Conservation (phyloP, 2,797 vertebrate species). For the Lateolabrax maculatus region DNA sequence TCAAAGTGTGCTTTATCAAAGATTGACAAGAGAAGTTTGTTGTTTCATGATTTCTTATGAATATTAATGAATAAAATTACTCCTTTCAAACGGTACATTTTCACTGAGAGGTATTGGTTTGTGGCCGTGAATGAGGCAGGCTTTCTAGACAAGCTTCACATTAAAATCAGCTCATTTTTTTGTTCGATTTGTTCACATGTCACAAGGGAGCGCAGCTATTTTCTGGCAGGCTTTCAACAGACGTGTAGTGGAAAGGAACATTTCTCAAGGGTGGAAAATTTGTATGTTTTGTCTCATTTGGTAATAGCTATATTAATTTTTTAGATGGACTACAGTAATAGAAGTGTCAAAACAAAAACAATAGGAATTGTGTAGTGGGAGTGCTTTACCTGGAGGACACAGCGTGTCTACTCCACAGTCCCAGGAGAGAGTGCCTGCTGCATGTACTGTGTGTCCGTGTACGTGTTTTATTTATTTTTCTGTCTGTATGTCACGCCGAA, state of each 20-base stretch:
- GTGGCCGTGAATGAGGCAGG: constrained; percentile 36
- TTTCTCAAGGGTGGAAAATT: constrained; percentile 46
- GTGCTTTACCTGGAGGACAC: constrained; percentile 48
- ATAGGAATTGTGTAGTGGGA: constrained; percentile 22
- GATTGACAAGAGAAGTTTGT: constrained; percentile 53
- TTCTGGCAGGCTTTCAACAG: constrained; percentile 40
- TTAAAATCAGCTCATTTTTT: constrained; percentile 51
- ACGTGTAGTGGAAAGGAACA: constrained; percentile 35
- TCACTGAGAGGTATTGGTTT: constrained; percentile 15
- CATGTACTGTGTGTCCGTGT: constrained; percentile 1
- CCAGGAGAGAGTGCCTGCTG: constrained; percentile 28
- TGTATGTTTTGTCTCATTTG: constrained; percentile 50
- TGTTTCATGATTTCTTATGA: constrained; percentile 58
- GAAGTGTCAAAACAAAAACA: constrained; percentile 57
- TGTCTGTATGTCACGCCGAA: constrained; percentile 12
- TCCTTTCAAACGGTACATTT: constrained; percentile 40
- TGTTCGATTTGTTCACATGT: constrained; percentile 58
- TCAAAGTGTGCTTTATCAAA: constrained; percentile 63
- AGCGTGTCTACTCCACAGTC: constrained; percentile 6
- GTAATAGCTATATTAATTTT: constrained; percentile 61
- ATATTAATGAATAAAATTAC: constrained; percentile 60
- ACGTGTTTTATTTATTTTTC: constrained; percentile 6
- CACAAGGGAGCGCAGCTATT: constrained; percentile 57
- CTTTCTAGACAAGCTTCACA: constrained; percentile 48
- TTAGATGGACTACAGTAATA: constrained; percentile 50